Base-by-base conservation (phyloP, 2,113 vertebrate genomes). In the Nematolebias whitei region DNA sequence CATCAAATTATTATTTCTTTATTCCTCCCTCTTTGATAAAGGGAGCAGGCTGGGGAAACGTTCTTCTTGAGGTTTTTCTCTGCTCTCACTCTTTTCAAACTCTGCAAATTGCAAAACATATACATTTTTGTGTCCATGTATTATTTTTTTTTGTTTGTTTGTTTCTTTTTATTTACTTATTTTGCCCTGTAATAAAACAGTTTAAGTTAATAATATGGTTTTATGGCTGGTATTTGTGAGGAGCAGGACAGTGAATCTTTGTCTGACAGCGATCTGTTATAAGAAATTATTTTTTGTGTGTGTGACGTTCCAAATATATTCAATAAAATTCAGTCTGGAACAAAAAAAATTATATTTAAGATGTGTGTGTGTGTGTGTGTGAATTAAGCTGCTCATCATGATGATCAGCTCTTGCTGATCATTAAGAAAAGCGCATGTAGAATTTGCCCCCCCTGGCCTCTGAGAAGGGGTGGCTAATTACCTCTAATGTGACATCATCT, bases 401-500 rank as follows among this genome's bases (percentile, higher is more conserved):
- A 95, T 94, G 91, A 91, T 90, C 90, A 91, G 93, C 94, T 95
- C 95, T 95, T 94, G 91, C 92, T 94, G 92, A 93, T 96, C 82
- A 94, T 97, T 98, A 96, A 93, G 88, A 85, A 73, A 76, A 84
- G 87, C 60, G 86, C 88, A 79, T 84, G 89, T 89, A 86, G 92
- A 95, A 93, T 94, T 95, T 95, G 92, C 91, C 93, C 92, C 32
- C 94, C 90, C 87, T 91, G 92, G 94, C 95, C 94, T 93, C 93
- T 93, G 91, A 92, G 91, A 93, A 93, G 90, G 90, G 91, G n/a
- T 85, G 89, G 93, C 90, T 96, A 98, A 99, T 99, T 96, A 95
- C 92, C 89, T 93, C 95, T 99, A 99, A 99, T 99, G 92, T 76
- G 93, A 95, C 94, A 98, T 98, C 92, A 91, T 89, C 92, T 92